Base-by-base conservation (phyloP, 1,140 invertebrate species). In the Contarinia nasturtii region DNA sequence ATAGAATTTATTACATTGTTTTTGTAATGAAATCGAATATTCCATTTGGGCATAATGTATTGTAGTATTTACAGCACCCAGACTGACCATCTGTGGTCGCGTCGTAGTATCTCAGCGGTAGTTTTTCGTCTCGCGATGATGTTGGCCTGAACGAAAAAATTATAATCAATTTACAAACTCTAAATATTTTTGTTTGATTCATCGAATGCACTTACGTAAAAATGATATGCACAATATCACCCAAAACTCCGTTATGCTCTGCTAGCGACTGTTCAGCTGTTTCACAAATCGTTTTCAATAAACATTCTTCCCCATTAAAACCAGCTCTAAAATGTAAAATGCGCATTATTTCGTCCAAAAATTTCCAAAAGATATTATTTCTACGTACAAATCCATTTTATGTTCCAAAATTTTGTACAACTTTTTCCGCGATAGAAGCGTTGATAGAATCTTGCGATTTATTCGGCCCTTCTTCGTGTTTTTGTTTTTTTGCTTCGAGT, bases 261-360 rank as follows among this genome's bases (percentile, higher is more conserved):
- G 55, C 50, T 17, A 47, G 47, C 21, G 55, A 51, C 43, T 49
- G 45, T 2, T 54, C 47, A 21, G 52, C 52, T 12, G 51, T 49
- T 49, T 62, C 57, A 45, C 58, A 59, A 19, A 60, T 58, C 20
- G 53, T 52, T 22, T 56, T 44, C 41, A 62, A 51, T 12, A 62
- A 48, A 49, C 58, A 60, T 33, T 51, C 36, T 53, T 50, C 53
- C 20, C 58, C 57, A 19, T 55, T 50, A 53, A 52, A 55, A 0
- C 54, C 56, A 12, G 14, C 27, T 8, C 21, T 27, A 33, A 44
- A 44, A 44, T 38, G 4, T 3, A 27, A n/a, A n/a, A n/a, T n/a
- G n/a, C n/a, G n/a, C n/a, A n/a, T n/a, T n/a, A n/a, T n/a, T n/a
- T n/a, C n/a, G n/a, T n/a, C n/a, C n/a, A n/a, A n/a, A n/a, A n/a